Evolutionary conservation across 2,113 vertebrate species (phyloP).

Genomic region (Motacilla alba): DNA sequence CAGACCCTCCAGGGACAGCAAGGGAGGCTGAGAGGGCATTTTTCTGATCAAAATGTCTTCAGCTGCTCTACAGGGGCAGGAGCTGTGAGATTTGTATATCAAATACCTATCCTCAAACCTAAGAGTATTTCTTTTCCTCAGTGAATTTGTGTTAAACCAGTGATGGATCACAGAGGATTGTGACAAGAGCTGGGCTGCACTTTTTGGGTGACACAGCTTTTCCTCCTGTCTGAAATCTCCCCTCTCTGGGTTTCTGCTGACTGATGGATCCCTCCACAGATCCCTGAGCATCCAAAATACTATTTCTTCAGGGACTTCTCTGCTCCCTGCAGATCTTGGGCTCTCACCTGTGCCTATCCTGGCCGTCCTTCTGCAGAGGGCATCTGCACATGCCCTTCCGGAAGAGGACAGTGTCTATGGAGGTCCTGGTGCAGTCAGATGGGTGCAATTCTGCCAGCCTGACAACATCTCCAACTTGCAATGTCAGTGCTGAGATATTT

Average conservation of each 20-base stretch:
- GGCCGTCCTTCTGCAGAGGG: background rate
- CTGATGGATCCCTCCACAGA: rapidly evolving
- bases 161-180: background rate
- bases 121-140: background rate
- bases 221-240: background rate
- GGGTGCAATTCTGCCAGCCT: background rate
- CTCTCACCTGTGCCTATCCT: background rate
- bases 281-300: background rate
- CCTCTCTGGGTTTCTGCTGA: background rate
- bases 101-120: background rate
- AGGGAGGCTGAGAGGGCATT: background rate
- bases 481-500: background rate
- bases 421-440: background rate
- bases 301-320: background rate
- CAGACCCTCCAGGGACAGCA: background rate
- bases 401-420: background rate
- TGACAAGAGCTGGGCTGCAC: background rate
- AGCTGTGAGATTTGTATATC: background rate
- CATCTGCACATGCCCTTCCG: background rate
- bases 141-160: background rate
- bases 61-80: background rate
- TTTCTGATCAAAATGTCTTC: background rate
- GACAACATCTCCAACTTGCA: background rate
- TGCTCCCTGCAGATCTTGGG: rapidly evolving
- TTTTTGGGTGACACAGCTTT: background rate